Evolutionary conservation across 1,140 invertebrate species (phyloP), one percentile per base, ranked within the genome.

Genomic region (Polypedilum vanderplanki): DNA sequence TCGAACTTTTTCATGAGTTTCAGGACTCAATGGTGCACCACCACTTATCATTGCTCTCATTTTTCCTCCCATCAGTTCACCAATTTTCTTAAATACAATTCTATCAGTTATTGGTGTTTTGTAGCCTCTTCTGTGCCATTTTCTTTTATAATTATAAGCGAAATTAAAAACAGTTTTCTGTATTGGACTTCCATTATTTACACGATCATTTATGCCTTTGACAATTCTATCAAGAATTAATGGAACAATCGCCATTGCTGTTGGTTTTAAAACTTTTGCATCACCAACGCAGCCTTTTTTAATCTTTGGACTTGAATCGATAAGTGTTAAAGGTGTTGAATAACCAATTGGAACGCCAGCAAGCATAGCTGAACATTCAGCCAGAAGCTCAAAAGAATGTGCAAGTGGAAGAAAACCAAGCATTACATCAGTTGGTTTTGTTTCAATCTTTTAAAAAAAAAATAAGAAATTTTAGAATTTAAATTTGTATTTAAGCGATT

Each of bases 341-440:
- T 99, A 99, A 8, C 97, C 98, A 81, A 99, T 97, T 4, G 91
- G 88, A n/a, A 97, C 90, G 33, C 97, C 98, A 17, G 85, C 88
- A 64, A 91, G 82, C 64, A 91, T 84, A 78, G 90, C 91, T 10
- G 90, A 86, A 77, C 87, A 90, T 79, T 93, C 92, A 9, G 90
- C 89, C 73, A 96, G 87, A 64, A 99, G 85, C 84, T 99, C 98
- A 78, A 98, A 93, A 1, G 99, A 97, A 84, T 99, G 98, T 65
- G 98, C 98, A 73, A 99, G 85, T 9, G 98, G 98, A 75, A 99
- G 86, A 84, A 98, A 99, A 57, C 93, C 97, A 81, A 99, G 91
- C 78, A 98, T 93, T 15, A 93, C 85, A 81, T 99, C 97, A 76
- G 89, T 87, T 0, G 87, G 82, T 80, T 83, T 85, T 70, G 92